phyloP scores from a whole-genome alignment of 1,140 invertebrate genomes.

The Luehdorfia chinensis region DNA sequence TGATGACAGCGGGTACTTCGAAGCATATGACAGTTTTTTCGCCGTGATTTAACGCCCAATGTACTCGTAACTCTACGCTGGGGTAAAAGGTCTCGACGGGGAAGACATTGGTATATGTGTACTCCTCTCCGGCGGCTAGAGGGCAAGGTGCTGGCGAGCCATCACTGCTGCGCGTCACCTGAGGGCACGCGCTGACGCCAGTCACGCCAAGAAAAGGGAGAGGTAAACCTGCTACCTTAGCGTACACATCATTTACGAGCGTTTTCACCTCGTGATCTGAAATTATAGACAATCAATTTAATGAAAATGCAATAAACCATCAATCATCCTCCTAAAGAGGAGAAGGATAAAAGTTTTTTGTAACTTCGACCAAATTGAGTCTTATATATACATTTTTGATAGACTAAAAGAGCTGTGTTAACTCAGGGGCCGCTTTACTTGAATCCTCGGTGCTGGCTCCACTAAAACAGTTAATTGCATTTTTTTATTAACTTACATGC shows the following conservation, averaged over 20 bases:
- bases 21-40: slow-evolving; percentile 78
- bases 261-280: slow-evolving; percentile 56
- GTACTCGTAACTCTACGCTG: slow-evolving; percentile 72
- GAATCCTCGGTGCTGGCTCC: too few species aligned
- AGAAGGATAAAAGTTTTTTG: too few species aligned
- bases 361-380: too few species aligned
- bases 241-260: slow-evolving; percentile 74
- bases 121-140: slow-evolving; percentile 31
- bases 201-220: slow-evolving; percentile 82
- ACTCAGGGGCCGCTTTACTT: too few species aligned
- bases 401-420: too few species aligned
- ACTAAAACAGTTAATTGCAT: too few species aligned
- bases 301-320: too few species aligned
- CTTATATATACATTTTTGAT: too few species aligned
- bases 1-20: slow-evolving; percentile 81
- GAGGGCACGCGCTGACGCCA: slow-evolving; percentile 75
- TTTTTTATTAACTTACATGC: too few species aligned
- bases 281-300: slow-evolving; percentile 28
- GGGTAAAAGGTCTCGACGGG: slow-evolving; percentile 37
- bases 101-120: slow-evolving; percentile 39
- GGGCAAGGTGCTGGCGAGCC: slow-evolving; percentile 45
- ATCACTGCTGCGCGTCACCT: slow-evolving; percentile 66
- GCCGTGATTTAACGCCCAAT: slow-evolving; percentile 78
- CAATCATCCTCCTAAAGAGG: too few species aligned
- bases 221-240: slow-evolving; percentile 66